These are phyloP conservation scores for Proteles cristata DNA, from an alignment of 2,113 vertebrate species.

Conservation along the genomic window DNA sequence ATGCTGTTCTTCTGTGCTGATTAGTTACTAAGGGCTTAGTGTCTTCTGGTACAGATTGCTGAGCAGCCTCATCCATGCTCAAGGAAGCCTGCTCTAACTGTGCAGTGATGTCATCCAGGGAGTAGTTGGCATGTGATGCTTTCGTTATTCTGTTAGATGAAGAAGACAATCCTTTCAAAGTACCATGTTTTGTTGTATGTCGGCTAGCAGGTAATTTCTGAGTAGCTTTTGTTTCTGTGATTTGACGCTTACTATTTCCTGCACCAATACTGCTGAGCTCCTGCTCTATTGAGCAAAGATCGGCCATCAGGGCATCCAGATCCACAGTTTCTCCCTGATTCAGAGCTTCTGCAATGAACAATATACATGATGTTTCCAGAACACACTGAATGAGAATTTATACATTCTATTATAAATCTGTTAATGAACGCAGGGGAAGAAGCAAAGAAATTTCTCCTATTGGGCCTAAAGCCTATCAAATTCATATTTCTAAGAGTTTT, in stretches of 20 bases:
- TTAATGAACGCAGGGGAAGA: not conserved
- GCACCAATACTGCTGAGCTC: conserved; percentile 95
- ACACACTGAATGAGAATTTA: not conserved
- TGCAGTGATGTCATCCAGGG: conserved; percentile 98
- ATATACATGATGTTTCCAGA: conserved; percentile 36
- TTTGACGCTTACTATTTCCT: conserved; percentile 90
- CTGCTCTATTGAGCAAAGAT: conserved; percentile 98
- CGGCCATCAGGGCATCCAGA: conserved; percentile 98
- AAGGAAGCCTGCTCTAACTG: conserved; percentile 97
- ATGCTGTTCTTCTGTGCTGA: conserved; percentile 94
- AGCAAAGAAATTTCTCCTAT: conserved; percentile 12
- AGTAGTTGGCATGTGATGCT: conserved; percentile 91
- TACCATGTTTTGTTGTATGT: conserved; percentile 88
- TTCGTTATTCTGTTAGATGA: conserved; percentile 84
- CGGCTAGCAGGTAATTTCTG: conserved; percentile 88
- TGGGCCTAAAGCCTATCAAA: conserved; percentile 5
- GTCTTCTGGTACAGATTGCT: conserved; percentile 90
- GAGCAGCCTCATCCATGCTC: conserved; percentile 99
- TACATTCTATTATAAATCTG: conserved; percentile 16
- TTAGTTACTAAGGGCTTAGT: conserved; percentile 84
- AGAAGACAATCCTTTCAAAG: conserved; percentile 88
- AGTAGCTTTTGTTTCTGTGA: conserved; percentile 88
- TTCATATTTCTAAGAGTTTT: conserved; percentile 17
- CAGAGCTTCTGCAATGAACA: conserved; percentile 93
- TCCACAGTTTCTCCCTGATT: conserved; percentile 98